A percentile compares a stretch with the other conserved stretches of the same genome.
These are phyloP conservation scores for Rhynchonema sp. DNA, from an alignment of 2,888 invertebrate species.

Conservation along the genomic window DNA sequence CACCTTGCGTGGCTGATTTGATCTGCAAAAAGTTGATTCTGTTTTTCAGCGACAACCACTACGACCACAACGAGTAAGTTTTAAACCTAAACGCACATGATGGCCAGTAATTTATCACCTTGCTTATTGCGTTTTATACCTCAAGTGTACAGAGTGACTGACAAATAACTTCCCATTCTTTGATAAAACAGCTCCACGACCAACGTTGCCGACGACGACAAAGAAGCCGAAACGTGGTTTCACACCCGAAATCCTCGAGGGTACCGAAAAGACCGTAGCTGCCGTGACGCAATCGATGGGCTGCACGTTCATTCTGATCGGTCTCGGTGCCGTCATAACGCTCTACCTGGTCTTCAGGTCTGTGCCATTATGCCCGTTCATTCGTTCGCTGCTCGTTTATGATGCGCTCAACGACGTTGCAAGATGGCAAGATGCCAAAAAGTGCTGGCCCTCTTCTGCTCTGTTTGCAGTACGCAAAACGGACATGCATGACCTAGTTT, in stretches of 20 bases:
- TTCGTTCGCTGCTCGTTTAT: no score
- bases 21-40: no score
- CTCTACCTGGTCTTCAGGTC: constrained; percentile 4
- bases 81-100: no score
- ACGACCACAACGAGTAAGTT: neutral
- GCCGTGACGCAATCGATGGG: constrained; percentile 4
- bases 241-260: neutral
- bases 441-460: no score
- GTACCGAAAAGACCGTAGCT: neutral
- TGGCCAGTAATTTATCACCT: neutral
- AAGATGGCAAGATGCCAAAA: no score
- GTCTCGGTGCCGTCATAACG: neutral
- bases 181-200: neutral
- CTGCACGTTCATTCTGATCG: constrained; percentile 1
- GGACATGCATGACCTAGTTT: neutral
- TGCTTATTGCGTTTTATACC: neutral
- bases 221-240: neutral
- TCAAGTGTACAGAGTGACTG: no score
- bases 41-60: neutral
- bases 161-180: no score
- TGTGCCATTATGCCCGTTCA: no score
- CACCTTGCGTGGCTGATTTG: no score
- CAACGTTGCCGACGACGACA: neutral
- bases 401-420: no score
- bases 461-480: no score